phyloP scores from a whole-genome alignment of 2,888 invertebrate genomes.

The Pristionchus arcanus region DNA sequence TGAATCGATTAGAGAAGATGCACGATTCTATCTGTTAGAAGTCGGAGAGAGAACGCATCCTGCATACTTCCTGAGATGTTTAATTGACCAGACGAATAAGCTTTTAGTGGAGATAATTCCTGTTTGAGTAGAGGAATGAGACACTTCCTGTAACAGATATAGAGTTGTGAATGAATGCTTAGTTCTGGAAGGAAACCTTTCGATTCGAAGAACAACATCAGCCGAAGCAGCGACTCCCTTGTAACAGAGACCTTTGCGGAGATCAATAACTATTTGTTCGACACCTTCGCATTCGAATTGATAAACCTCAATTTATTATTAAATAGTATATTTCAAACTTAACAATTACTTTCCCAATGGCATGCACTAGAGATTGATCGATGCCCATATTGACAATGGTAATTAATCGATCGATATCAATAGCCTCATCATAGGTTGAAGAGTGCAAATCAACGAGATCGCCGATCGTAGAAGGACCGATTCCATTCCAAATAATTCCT shows the following conservation, averaged over 20 bases:
- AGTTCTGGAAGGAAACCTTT: neutral
- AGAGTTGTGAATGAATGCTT: neutral
- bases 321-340: neutral
- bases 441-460: constrained; percentile 53
- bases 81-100: constrained; percentile 74
- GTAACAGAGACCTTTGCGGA: constrained; percentile 57
- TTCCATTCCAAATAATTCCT: constrained; percentile 26
- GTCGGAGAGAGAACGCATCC: constrained; percentile 73
- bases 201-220: constrained; percentile 58
- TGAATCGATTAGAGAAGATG: constrained; percentile 55
- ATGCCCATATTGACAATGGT: constrained; percentile 66
- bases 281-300: constrained; percentile 60
- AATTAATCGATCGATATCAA: constrained; percentile 68
- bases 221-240: constrained; percentile 63
- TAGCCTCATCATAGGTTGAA: constrained; percentile 43
- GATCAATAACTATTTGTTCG: constrained; percentile 66
- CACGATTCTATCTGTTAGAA: constrained; percentile 69
- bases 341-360: constrained; percentile 62
- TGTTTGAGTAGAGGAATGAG: constrained; percentile 44
- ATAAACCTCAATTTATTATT: constrained; percentile 6
- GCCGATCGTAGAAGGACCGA: constrained; percentile 15
- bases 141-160: neutral
- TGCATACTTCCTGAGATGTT: constrained; percentile 69
- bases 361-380: constrained; percentile 63
- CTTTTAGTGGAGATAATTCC: constrained; percentile 67